Evolutionary conservation across 2,888 invertebrate species (phyloP).

Genomic region (Drosophila mayaguana): DNA sequence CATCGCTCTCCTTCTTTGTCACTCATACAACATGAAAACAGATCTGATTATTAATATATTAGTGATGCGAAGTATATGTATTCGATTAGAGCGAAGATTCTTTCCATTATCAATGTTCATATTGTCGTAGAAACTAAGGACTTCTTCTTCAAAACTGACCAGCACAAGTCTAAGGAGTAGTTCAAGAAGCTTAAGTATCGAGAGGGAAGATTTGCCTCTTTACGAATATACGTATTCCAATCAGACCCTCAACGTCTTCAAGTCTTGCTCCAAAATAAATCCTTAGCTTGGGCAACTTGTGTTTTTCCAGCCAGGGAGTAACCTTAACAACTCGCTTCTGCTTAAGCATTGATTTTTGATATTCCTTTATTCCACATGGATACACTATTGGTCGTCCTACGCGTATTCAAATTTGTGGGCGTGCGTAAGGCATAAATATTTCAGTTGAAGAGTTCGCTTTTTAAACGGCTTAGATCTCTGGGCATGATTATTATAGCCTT

Average conservation of each 20-base stretch:
- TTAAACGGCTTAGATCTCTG: background rate
- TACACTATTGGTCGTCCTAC: background rate
- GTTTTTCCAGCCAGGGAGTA: background rate
- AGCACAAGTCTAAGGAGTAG: too few species aligned
- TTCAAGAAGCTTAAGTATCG: too few species aligned
- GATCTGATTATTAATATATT: too few species aligned
- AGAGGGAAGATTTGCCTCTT: background rate
- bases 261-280: background rate
- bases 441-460: background rate
- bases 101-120: too few species aligned
- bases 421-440: background rate
- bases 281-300: too few species aligned
- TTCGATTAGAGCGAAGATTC: too few species aligned
- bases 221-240: background rate
- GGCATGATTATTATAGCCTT: constrained; percentile 2
- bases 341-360: background rate
- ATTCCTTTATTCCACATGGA: background rate
- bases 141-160: too few species aligned
- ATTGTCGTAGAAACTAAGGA: too few species aligned
- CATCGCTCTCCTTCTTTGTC: too few species aligned
- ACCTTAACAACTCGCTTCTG: background rate
- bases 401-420: background rate
- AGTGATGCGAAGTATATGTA: too few species aligned
- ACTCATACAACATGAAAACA: too few species aligned
- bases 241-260: background rate